These are phyloP conservation scores for Centruroides sculpturatus DNA, from an alignment of 1,140 invertebrate species.

Conservation along the genomic window DNA sequence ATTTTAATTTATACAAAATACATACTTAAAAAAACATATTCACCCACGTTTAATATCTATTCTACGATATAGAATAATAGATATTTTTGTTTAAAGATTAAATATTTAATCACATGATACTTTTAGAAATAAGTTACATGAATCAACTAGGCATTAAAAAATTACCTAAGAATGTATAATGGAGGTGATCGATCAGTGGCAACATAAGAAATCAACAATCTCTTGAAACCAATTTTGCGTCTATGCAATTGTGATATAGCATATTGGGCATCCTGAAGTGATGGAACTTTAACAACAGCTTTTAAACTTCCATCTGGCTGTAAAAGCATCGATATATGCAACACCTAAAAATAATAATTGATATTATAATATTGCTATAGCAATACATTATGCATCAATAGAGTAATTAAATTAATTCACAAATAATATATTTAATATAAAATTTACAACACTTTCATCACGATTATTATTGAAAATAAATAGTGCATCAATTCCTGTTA, in stretches of 20 bases:
- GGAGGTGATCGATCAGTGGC: slow-evolving; percentile 43
- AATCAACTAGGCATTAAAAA: background rate
- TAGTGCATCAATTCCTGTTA: too few relatives aligned
- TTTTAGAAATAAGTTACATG: background rate
- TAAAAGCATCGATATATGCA: slow-evolving; percentile 45
- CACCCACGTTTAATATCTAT: slow-evolving; percentile 11
- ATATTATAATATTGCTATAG: too few relatives aligned
- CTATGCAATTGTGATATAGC: slow-evolving; percentile 69
- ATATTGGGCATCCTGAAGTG: slow-evolving; percentile 54
- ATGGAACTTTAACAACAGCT: slow-evolving; percentile 48
- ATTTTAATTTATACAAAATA: too few relatives aligned
- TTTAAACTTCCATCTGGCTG: slow-evolving; percentile 52
- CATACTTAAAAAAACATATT: slow-evolving; percentile 22
- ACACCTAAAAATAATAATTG: slow-evolving; percentile 33
- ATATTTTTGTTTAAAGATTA: slow-evolving; percentile 23
- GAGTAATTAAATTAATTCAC: too few relatives aligned
- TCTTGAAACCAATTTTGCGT: slow-evolving; percentile 63
- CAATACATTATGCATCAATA: too few relatives aligned
- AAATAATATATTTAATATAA: too few relatives aligned
- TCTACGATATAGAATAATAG: background rate
- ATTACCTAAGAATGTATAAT: slow-evolving; percentile 44
- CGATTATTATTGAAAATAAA: too few relatives aligned
- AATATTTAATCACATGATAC: background rate
- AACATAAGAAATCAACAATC: slow-evolving; percentile 60
- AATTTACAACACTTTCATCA: too few relatives aligned